A percentile compares a stretch with the other conserved stretches of the same genome.
Conservation (phyloP, 2,888 invertebrate genomes). For the Achlya flavicornis region DNA sequence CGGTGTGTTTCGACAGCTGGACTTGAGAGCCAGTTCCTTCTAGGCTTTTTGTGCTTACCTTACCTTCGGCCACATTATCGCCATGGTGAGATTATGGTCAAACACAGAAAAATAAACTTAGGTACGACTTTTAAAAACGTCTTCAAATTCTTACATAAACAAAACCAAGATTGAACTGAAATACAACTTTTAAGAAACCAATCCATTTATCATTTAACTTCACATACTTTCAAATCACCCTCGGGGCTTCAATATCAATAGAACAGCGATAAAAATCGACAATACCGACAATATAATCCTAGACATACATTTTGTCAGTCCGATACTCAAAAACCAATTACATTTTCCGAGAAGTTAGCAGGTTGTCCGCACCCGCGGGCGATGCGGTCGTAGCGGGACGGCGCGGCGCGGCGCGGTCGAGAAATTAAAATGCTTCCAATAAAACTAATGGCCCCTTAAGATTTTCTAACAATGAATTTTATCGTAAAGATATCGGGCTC, state of each 20-base stretch:
- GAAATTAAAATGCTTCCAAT: slow-evolving; percentile 49
- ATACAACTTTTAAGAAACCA: neutral
- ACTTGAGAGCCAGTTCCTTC: too few species aligned
- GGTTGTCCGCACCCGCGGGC: slow-evolving; percentile 18
- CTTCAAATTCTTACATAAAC: neutral
- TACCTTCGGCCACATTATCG: too few species aligned
- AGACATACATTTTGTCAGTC: slow-evolving; percentile 15
- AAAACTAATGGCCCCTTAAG: slow-evolving; percentile 47
- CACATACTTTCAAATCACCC: neutral
- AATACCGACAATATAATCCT: slow-evolving; percentile 1
- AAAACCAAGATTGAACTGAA: neutral
- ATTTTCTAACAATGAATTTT: slow-evolving; percentile 48
- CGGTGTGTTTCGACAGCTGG: too few species aligned
- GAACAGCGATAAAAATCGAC: neutral
- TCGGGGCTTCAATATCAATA: slow-evolving; percentile 9
- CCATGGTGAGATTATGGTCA: too few species aligned
- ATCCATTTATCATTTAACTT: neutral
- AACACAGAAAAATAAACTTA: too few species aligned
- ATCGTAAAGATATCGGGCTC: slow-evolving; percentile 37
- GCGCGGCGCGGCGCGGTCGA: neutral
- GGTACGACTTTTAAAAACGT: too few species aligned
- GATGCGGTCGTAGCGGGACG: neutral
- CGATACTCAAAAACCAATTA: slow-evolving; percentile 44
- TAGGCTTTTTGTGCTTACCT: too few species aligned
- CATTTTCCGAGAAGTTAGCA: slow-evolving; percentile 34